Evolutionary conservation across 2,888 invertebrate genomes (phyloP).

Genomic region (Chalcis sispes): DNA sequence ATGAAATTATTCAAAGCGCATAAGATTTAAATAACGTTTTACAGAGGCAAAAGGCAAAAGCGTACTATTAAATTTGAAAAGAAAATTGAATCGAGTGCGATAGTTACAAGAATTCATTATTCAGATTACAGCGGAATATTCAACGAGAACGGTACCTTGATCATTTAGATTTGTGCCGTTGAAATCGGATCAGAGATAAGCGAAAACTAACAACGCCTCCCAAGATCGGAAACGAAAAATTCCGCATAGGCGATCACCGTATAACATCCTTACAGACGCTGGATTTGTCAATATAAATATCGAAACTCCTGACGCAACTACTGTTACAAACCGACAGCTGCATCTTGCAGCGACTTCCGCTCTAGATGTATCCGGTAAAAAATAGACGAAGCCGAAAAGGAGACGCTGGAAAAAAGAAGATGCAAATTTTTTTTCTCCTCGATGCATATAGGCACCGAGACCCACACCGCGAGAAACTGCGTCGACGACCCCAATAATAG

Average conservation of each 20-base stretch:
- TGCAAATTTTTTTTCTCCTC: slow-evolving; percentile 67
- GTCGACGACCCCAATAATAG: slow-evolving; percentile 63
- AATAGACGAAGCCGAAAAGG: slow-evolving; percentile 49
- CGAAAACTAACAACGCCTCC: slow-evolving; percentile 2
- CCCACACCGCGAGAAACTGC: slow-evolving; percentile 39
- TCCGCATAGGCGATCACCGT: no score
- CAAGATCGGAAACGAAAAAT: slow-evolving; percentile 56
- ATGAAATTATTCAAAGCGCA: no score
- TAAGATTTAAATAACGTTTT: no score
- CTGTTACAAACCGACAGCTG: slow-evolving; percentile 61
- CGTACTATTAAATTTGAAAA: no score
- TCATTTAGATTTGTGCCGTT: not conserved
- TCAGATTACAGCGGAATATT: slow-evolving; percentile 6
- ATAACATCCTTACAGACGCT: no score
- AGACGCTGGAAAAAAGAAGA: slow-evolving; percentile 58
- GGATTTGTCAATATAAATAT: no score
- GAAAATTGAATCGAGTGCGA: no score
- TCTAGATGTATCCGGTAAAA: slow-evolving; percentile 63
- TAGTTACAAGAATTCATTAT: not conserved
- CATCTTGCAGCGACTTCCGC: slow-evolving; percentile 64
- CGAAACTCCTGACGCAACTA: slow-evolving; percentile 37
- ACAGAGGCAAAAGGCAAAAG: no score
- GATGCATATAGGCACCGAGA: slow-evolving; percentile 33
- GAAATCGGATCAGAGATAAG: slow-evolving; percentile 33
- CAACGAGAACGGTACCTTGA: not conserved